These are phyloP conservation scores for Rhabdomys pumilio DNA, from an alignment of 2,797 vertebrate genomes.

Conservation along the genomic window DNA sequence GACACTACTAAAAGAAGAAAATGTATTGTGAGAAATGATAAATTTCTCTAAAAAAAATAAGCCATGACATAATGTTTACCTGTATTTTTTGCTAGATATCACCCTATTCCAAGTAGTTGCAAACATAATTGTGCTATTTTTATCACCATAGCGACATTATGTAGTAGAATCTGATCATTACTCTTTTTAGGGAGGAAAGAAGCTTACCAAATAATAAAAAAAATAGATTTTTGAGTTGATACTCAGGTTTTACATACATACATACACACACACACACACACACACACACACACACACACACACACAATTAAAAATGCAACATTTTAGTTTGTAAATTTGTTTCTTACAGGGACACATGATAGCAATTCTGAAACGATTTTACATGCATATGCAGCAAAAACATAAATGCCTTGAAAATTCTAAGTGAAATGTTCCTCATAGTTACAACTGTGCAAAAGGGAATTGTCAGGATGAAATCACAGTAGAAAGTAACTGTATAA, in stretches of 20 bases:
- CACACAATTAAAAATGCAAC: neutral
- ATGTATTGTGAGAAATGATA: neutral
- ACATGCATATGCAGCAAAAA: neutral
- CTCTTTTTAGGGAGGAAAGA: neutral
- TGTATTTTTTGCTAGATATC: constrained; percentile 17
- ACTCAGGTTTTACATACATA: neutral
- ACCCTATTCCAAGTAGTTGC: neutral
- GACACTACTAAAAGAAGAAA: constrained; percentile 8
- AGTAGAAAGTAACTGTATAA: neutral
- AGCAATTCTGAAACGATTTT: constrained; percentile 20
- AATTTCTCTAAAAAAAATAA: neutral
- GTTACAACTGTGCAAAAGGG: neutral
- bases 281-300: neutral
- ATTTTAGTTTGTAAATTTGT: neutral
- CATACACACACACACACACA: neutral
- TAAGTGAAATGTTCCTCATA: neutral
- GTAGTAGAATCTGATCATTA: neutral
- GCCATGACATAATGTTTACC: neutral
- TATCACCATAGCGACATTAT: neutral
- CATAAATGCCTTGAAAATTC: neutral
- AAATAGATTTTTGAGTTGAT: neutral
- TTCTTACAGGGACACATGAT: neutral
- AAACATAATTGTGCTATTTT: neutral
- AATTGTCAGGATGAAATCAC: neutral
- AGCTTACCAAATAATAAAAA: neutral